These are phyloP conservation scores for Hexactinellida sp. DNA, from an alignment of 37 sponge, comb jelly and placozoan species.

Conservation along the genomic window DNA sequence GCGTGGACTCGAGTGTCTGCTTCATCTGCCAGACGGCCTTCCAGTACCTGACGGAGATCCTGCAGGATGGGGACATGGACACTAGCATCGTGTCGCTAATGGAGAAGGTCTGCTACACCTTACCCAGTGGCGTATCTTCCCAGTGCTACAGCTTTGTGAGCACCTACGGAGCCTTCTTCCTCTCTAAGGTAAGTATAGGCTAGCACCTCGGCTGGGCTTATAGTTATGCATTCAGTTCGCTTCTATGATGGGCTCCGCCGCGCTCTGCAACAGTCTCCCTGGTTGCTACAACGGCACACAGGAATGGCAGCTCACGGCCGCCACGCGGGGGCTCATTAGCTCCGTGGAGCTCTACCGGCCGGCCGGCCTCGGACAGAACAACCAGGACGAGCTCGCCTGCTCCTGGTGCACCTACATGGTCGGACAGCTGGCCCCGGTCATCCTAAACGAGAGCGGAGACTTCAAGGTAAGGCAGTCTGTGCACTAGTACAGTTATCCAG, in stretches of 20 bases:
- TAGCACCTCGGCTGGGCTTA: background rate
- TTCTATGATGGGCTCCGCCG: background rate
- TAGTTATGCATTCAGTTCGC: background rate
- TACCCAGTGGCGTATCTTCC: background rate
- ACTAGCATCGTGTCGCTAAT: background rate
- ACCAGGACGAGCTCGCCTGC: background rate
- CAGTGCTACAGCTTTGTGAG: conserved; percentile 1
- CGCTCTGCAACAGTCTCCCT: background rate
- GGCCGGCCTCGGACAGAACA: background rate
- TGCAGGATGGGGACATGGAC: background rate
- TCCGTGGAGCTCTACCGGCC: background rate
- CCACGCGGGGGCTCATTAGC: background rate
- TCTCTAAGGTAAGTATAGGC: background rate
- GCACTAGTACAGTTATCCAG: no score
- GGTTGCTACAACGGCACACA: background rate
- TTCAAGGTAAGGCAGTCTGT: background rate
- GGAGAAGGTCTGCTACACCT: background rate
- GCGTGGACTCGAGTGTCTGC: no score
- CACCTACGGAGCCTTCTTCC: conserved; percentile 1
- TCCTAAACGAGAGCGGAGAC: background rate
- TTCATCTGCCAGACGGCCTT: conserved; percentile 1
- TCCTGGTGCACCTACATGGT: conserved; percentile 14
- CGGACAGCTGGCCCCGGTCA: background rate
- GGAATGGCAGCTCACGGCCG: background rate
- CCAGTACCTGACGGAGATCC: background rate